phyloP scores from a whole-genome alignment of 2,888 invertebrate species.

The Mayetiola destructor region DNA sequence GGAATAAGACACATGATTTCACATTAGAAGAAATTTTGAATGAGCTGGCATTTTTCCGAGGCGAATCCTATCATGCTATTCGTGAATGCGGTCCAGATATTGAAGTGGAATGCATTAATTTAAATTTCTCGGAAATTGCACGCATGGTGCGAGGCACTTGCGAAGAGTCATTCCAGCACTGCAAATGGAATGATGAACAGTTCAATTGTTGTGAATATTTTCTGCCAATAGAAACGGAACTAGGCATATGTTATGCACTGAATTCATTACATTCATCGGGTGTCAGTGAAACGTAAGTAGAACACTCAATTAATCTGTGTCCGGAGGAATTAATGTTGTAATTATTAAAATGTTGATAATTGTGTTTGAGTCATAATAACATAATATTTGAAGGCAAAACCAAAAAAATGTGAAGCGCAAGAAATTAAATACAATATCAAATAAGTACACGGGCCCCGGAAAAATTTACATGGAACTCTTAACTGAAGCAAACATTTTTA shows the following conservation, averaged over 20 bases:
- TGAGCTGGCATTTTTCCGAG: conserved; percentile 54
- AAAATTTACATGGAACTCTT: conserved; percentile 39
- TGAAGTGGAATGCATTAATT: conserved; percentile 41
- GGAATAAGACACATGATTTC: conserved; percentile 49
- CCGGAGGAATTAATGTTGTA: background rate
- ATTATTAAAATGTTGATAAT: background rate
- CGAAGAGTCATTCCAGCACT: conserved; percentile 40
- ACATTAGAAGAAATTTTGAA: conserved; percentile 55
- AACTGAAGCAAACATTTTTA: conserved; percentile 42
- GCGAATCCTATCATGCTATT: conserved; percentile 48
- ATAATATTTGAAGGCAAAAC: background rate
- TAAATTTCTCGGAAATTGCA: conserved; percentile 46
- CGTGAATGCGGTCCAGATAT: conserved; percentile 42
- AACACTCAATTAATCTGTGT: background rate
- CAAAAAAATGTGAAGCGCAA: background rate
- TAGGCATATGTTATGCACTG: conserved; percentile 50
- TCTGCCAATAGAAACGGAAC: conserved; percentile 47
- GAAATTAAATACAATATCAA: conserved; percentile 45
- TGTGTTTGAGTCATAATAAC: background rate
- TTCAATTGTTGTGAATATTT: conserved; percentile 55
- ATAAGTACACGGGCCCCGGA: conserved; percentile 48
- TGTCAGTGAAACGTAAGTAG: conserved; percentile 26
- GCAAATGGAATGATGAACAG: conserved; percentile 44
- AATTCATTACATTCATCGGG: conserved; percentile 51
- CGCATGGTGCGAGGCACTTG: conserved; percentile 45